A percentile compares a stretch with the other conserved stretches of the same genome.
Conservation (phyloP, 2,888 invertebrate species). For the Ochropacha duplaris region DNA sequence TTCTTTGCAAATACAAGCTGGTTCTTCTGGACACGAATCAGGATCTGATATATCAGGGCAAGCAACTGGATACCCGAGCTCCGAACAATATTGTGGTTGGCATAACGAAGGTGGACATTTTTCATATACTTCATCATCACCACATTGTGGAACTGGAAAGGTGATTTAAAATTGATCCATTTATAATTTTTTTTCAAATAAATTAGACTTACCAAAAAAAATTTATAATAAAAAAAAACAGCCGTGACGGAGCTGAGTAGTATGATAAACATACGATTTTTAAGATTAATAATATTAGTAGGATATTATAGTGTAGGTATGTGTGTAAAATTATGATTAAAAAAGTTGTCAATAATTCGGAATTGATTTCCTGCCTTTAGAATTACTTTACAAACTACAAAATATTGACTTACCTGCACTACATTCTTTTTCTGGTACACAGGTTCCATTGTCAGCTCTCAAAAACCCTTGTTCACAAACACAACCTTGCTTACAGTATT, state of each 20-base stretch:
- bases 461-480: constrained; percentile 22
- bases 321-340: too few species aligned
- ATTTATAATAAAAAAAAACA: too few species aligned
- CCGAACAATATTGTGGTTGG: constrained; percentile 13
- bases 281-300: too few species aligned
- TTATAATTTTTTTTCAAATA: too few species aligned
- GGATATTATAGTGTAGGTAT: too few species aligned
- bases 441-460: constrained; percentile 16
- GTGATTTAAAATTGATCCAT: not conserved
- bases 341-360: too few species aligned
- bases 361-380: too few species aligned
- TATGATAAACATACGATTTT: too few species aligned
- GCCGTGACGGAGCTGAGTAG: too few species aligned
- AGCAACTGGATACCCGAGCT: constrained; percentile 14
- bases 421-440: constrained; percentile 18
- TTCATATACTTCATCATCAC: constrained; percentile 12
- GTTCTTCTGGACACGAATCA: not conserved
- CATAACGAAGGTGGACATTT: constrained; percentile 13
- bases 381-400: too few species aligned
- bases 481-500: constrained; percentile 19
- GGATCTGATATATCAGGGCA: constrained; percentile 8
- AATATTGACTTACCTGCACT: too few species aligned
- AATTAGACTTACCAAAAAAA: too few species aligned
- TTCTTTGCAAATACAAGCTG: constrained; percentile 6
- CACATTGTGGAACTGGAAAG: constrained; percentile 1